Conservation (phyloP, 2,113 vertebrate species). For the Corvus cornix region DNA sequence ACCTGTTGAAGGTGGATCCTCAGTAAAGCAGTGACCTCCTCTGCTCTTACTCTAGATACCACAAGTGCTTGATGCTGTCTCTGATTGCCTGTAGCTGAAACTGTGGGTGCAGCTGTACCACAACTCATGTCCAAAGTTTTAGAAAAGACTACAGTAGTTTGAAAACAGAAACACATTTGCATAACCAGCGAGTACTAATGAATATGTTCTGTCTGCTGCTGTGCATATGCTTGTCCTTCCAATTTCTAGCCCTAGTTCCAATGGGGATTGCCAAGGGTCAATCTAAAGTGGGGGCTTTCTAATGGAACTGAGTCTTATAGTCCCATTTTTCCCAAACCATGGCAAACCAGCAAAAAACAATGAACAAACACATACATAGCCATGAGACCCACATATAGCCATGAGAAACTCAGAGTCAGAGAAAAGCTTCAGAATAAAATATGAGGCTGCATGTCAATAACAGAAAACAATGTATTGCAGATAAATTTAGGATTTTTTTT, state of each 20-base stretch:
- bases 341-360: background rate
- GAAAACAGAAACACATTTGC: background rate
- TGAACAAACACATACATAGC: background rate
- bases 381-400: background rate
- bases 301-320: background rate
- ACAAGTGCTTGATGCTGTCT: background rate
- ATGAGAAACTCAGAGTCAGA: background rate
- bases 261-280: background rate
- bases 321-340: background rate
- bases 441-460: background rate
- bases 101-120: background rate
- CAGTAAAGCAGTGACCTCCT: background rate
- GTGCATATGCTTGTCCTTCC: background rate
- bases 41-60: background rate
- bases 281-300: background rate
- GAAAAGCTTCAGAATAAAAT: background rate
- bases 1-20: background rate
- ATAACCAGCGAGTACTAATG: background rate
- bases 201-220: background rate
- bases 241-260: background rate
- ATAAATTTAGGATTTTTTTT: background rate
- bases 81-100: background rate
- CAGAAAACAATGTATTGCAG: background rate
- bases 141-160: background rate
- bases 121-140: background rate